A percentile compares a stretch with the other conserved stretches of the same genome.
phyloP scores from a whole-genome alignment of 2,797 vertebrate species.

The Girardinus metallicus region DNA sequence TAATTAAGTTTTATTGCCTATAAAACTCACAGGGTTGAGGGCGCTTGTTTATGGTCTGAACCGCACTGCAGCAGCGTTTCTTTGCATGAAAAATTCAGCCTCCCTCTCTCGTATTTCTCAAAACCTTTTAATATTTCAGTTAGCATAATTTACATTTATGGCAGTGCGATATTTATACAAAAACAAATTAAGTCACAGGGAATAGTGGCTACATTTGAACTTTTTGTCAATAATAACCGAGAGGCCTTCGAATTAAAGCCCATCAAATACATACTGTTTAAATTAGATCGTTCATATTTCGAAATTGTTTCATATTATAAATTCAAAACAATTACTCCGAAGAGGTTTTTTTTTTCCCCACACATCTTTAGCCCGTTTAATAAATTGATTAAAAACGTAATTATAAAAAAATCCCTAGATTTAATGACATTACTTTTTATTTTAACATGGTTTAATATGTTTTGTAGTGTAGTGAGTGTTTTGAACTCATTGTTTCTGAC shows the following conservation, averaged over 20 bases:
- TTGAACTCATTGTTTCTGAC: neutral
- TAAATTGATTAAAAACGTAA: neutral
- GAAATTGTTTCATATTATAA: neutral
- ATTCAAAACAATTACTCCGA: neutral
- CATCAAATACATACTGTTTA: neutral
- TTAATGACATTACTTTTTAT: neutral
- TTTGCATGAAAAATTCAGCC: conserved; percentile 36
- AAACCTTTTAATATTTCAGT: conserved; percentile 26
- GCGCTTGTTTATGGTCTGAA: conserved; percentile 67
- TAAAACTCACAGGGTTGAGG: conserved; percentile 80
- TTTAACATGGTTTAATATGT: too few relatives aligned
- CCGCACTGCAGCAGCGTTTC: conserved; percentile 44
- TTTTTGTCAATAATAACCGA: neutral
- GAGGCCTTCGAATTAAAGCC: neutral
- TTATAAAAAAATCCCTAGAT: neutral
- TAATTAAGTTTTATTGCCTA: conserved; percentile 90
- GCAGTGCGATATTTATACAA: neutral
- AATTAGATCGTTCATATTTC: neutral
- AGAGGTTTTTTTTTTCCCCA: neutral
- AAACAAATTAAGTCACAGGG: neutral
- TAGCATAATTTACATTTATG: neutral
- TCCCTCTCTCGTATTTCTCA: conserved; percentile 9
- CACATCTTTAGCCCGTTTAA: neutral
- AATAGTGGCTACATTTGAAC: neutral
- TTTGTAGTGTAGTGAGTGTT: neutral